A percentile compares a stretch with the other conserved stretches of the same genome.
Evolutionary conservation across 1,140 invertebrate genomes (phyloP).

Genomic region (Nasonia vitripennis): DNA sequence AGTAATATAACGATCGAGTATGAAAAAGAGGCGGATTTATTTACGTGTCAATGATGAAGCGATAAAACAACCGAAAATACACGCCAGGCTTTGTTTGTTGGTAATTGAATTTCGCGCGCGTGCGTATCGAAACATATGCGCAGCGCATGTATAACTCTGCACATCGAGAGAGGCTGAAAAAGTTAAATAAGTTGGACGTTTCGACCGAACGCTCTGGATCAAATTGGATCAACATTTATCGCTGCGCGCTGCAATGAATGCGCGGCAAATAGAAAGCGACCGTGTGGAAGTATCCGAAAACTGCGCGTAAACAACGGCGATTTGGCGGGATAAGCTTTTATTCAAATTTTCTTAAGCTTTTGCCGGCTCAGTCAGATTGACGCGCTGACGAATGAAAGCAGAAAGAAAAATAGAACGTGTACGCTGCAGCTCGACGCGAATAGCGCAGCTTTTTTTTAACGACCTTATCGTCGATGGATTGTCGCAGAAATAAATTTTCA

Average conservation of each 20-base stretch:
- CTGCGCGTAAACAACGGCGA: not conserved
- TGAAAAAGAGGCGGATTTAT: too few relatives aligned
- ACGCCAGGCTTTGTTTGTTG: not conserved
- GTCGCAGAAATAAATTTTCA: too few relatives aligned
- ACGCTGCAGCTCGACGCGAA: too few relatives aligned
- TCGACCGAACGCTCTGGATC: not conserved
- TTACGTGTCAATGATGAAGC: too few relatives aligned
- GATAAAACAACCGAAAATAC: too few relatives aligned
- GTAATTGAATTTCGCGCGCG: not conserved
- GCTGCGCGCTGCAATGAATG: not conserved
- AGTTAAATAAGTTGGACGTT: too few relatives aligned
- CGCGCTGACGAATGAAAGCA: not conserved
- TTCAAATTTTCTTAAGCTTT: not conserved
- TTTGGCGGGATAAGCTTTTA: not conserved
- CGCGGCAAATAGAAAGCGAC: not conserved
- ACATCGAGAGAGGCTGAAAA: too few relatives aligned
- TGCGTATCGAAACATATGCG: not conserved
- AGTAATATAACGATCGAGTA: too few relatives aligned
- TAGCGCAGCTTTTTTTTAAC: too few relatives aligned
- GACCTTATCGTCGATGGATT: too few relatives aligned
- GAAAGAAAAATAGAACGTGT: too few relatives aligned
- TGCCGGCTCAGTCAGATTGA: not conserved
- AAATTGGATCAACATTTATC: constrained; percentile 13
- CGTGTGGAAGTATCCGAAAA: too few relatives aligned
- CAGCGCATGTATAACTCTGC: not conserved